These are phyloP conservation scores for Cosmia trapezina DNA, from an alignment of 2,888 invertebrate genomes.

Conservation along the genomic window DNA sequence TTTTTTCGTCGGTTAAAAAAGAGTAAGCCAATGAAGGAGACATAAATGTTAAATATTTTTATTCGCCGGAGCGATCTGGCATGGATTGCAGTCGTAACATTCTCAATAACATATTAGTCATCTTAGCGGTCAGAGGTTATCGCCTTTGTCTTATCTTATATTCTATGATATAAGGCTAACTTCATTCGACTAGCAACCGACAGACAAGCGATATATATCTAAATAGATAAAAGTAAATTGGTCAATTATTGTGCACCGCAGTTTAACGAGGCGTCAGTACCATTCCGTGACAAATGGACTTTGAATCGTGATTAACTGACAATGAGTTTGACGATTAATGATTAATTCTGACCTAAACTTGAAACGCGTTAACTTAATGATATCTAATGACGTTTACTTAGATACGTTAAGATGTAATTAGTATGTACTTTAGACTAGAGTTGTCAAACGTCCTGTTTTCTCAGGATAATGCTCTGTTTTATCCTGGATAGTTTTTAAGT, in stretches of 20 bases:
- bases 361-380: slow-evolving; percentile 52
- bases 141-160: slow-evolving; percentile 42
- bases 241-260: slow-evolving; percentile 54
- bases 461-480: no score
- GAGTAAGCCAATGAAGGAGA: slow-evolving; percentile 27
- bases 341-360: slow-evolving; percentile 51
- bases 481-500: no score
- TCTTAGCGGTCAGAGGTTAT: slow-evolving; percentile 55
- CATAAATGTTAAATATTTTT: slow-evolving; percentile 42
- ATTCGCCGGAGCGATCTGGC: slow-evolving; percentile 15
- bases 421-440: background rate
- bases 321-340: slow-evolving; percentile 62
- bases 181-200: slow-evolving; percentile 20
- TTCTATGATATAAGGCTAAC: slow-evolving; percentile 26
- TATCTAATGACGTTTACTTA: slow-evolving; percentile 21
- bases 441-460: no score
- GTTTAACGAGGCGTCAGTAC: slow-evolving; percentile 44
- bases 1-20: slow-evolving; percentile 3
- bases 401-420: slow-evolving; percentile 21
- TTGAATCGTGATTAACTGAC: slow-evolving; percentile 63
- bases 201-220: slow-evolving; percentile 47
- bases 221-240: slow-evolving; percentile 56
- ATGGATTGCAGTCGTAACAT: slow-evolving; percentile 35
- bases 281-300: slow-evolving; percentile 64
- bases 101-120: slow-evolving; percentile 58